phyloP scores from a whole-genome alignment of 2,888 invertebrate species.

The Heliconius charithonia region DNA sequence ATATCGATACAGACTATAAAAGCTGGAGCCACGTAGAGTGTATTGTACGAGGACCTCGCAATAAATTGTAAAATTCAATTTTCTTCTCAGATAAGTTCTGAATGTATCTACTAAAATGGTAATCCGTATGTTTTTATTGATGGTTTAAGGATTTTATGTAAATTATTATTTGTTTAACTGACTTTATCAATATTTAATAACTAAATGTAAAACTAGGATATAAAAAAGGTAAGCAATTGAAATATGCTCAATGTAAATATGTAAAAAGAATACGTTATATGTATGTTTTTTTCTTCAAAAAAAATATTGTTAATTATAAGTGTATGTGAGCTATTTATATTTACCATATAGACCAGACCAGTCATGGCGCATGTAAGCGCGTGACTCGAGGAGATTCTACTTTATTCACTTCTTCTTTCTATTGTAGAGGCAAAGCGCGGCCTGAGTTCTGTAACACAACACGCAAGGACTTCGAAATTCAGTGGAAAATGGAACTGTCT shows the following conservation, averaged over 20 bases:
- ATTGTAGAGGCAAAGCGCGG: too few relatives aligned
- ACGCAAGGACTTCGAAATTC: too few relatives aligned
- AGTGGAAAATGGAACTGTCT: too few relatives aligned
- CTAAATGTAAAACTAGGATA: neutral
- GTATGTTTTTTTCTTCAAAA: too few relatives aligned
- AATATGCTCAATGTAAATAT: neutral
- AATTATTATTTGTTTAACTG: neutral
- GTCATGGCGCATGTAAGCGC: too few relatives aligned
- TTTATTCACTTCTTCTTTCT: too few relatives aligned
- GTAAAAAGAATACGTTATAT: too few relatives aligned
- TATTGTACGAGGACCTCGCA: slow-evolving; percentile 3
- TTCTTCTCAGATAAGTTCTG: slow-evolving; percentile 6
- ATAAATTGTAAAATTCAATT: slow-evolving; percentile 19
- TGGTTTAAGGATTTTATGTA: neutral
- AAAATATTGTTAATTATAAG: too few relatives aligned
- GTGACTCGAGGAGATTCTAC: too few relatives aligned
- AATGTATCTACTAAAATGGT: neutral
- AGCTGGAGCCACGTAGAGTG: neutral
- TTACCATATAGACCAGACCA: too few relatives aligned
- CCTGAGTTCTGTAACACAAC: too few relatives aligned
- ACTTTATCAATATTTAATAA: neutral
- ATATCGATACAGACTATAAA: slow-evolving; percentile 13
- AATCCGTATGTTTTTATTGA: neutral
- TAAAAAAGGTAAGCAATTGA: neutral
- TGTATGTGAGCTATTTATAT: too few relatives aligned